Percentiles rank a stretch among this genome's conserved stretches.
Evolutionary conservation across 2,797 vertebrate species (phyloP).

Genomic region (Coracias cyanogaster): DNA sequence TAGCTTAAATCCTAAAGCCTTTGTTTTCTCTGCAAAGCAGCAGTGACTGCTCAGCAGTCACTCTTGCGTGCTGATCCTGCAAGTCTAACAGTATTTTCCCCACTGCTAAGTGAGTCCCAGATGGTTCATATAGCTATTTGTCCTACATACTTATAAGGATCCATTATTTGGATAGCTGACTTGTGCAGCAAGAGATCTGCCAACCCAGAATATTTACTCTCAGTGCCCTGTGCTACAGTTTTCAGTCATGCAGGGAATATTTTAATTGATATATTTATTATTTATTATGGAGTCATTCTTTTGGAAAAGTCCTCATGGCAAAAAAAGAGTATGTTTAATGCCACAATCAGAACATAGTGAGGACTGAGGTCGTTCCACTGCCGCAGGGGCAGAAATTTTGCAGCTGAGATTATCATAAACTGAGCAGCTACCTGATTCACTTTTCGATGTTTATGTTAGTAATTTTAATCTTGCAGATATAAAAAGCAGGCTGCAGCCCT

Average conservation of each 20-base stretch:
- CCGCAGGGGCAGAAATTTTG: background rate
- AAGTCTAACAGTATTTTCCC: constrained; percentile 11
- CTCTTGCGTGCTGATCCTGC: background rate
- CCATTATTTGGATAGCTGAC: constrained; percentile 42
- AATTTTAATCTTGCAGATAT: background rate
- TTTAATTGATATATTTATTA: constrained; percentile 8
- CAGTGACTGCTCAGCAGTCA: constrained; percentile 30
- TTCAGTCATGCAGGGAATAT: background rate
- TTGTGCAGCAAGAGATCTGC: background rate
- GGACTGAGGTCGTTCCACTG: background rate
- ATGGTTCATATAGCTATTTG: constrained; percentile 47
- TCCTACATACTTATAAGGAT: constrained; percentile 52
- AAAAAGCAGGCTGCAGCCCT: background rate
- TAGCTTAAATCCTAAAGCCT: background rate
- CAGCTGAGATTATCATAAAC: background rate
- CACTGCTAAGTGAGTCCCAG: constrained; percentile 49
- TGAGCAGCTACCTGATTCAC: background rate
- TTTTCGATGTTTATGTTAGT: background rate
- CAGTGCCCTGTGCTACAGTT: background rate
- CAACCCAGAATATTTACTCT: background rate
- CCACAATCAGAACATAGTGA: background rate
- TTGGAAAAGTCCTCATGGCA: background rate
- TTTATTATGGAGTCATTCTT: background rate
- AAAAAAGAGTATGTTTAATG: background rate
- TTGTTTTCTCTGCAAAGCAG: constrained; percentile 17